phyloP scores from a whole-genome alignment of 1,140 invertebrate species.

The Geopemphigus sp. region DNA sequence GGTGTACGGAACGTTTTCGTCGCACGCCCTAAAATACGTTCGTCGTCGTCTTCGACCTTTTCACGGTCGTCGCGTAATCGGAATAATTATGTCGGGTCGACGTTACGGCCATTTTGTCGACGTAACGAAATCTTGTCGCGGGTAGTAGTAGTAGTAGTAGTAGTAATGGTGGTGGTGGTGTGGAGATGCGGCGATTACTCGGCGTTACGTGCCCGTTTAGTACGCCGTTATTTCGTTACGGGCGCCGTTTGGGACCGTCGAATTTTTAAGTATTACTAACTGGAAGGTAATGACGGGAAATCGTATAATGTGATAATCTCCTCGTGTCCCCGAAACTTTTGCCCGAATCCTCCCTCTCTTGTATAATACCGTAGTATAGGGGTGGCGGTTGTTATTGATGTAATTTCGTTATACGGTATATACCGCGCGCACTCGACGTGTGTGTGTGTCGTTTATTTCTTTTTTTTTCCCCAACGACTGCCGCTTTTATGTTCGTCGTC shows the following conservation, averaged over 20 bases:
- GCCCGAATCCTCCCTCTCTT: not conserved
- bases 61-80: too few relatives aligned
- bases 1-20: too few relatives aligned
- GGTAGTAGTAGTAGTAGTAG: not conserved
- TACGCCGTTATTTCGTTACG: too few relatives aligned
- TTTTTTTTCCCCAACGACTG: slow-evolving; percentile 32
- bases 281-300: slow-evolving; percentile 2
- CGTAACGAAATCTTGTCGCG: too few relatives aligned
- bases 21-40: too few relatives aligned
- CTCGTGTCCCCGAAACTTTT: not conserved
- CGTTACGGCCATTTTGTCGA: too few relatives aligned
- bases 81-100: too few relatives aligned
- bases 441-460: too few relatives aligned
- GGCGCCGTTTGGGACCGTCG: not conserved
- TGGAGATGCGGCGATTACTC: not conserved
- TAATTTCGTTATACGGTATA: slow-evolving; percentile 28
- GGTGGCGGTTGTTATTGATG: slow-evolving; percentile 4
- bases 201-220: too few relatives aligned
- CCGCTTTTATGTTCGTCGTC: slow-evolving; percentile 20
- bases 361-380: not conserved
- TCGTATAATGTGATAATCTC: slow-evolving; percentile 28
- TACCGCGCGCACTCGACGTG: not conserved
- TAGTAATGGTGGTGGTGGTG: not conserved
- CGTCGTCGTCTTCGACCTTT: too few relatives aligned
- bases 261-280: slow-evolving; percentile 28